Base-by-base conservation (phyloP, 2,888 invertebrate species). In the Bombylius discolor region DNA sequence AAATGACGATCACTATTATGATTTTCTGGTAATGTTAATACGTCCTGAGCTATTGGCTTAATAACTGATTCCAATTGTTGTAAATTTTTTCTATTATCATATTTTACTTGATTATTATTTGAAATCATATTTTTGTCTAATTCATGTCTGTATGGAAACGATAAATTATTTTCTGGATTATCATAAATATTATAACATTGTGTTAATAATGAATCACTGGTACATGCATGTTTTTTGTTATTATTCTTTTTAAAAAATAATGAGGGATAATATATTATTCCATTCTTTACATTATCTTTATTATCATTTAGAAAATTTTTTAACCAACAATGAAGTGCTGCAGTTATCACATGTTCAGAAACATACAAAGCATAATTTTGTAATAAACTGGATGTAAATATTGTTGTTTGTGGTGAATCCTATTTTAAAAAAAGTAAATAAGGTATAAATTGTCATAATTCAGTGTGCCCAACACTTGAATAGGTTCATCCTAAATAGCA, bases 161-260 rank as follows among this genome's bases (percentile, higher is more conserved):
- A 70, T 50, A 69, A 64, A 42, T 70, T 67, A 58, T 71, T 70
- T 59, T 72, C 73, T 32, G 74, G 74, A 58, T 74, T 73, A 60
- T 74, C 74, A 56, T 74, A 74, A 34, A 74, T 74, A 57, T 74
- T 74, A 59, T 73, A 71, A 56, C 66, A 68, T 48, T 68, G 67
- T 60, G 71, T 73, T 49, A 73, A 63, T 58, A 73, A 67, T 8
- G 73, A 73, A 61, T 74, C 74, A 60, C 72, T 74, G 13, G 72
- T 69, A 56, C 73, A 73, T 47, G 73, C 63, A 61, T 72, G 69
- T 62, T 69, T 70, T 46, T 66, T 64, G 14, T 23, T 23, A 3
- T 23, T 23, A 23, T 3, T 53, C 44, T 31, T 51, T 45, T 7
- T 47, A n/a, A 34, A 42, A 52, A 14, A 49, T 49, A 31, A 34